Percentiles rank a stretch among this genome's conserved stretches.
Conservation (phyloP, 2,888 invertebrate species). For the Koerneria pararmatus region DNA sequence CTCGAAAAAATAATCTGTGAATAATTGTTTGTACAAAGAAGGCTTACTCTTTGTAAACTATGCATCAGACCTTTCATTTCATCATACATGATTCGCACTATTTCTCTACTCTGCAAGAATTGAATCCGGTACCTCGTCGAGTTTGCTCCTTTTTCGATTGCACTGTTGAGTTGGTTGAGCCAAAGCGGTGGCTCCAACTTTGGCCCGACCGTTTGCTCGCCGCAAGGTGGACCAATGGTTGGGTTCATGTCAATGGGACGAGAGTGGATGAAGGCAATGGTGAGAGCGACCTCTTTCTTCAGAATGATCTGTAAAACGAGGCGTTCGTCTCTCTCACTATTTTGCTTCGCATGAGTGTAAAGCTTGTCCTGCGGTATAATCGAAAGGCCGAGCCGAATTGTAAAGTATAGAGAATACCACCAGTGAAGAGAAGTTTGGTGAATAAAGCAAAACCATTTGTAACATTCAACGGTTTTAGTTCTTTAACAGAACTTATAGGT, state of each 20-base stretch:
- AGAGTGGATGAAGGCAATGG: constrained; percentile 30
- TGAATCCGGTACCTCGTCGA: no score
- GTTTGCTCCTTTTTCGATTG: constrained; percentile 5
- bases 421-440: no score
- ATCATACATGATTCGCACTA: not conserved
- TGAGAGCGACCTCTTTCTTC: constrained; percentile 35
- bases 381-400: no score
- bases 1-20: no score
- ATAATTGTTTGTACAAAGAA: not conserved
- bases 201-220: constrained; percentile 35
- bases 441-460: no score
- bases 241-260: constrained; percentile 38
- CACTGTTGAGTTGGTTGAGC: constrained; percentile 1
- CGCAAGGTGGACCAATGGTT: constrained; percentile 40
- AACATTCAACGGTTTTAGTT: no score
- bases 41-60: not conserved
- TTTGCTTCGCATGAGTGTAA: no score
- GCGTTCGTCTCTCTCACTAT: no score
- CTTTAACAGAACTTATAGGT: no score
- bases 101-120: no score
- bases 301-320: constrained; percentile 35
- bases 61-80: not conserved
- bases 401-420: no score
- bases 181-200: constrained; percentile 5
- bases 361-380: no score